Conservation (phyloP, 1,140 invertebrate genomes). For the Brachionus manjavacas region DNA sequence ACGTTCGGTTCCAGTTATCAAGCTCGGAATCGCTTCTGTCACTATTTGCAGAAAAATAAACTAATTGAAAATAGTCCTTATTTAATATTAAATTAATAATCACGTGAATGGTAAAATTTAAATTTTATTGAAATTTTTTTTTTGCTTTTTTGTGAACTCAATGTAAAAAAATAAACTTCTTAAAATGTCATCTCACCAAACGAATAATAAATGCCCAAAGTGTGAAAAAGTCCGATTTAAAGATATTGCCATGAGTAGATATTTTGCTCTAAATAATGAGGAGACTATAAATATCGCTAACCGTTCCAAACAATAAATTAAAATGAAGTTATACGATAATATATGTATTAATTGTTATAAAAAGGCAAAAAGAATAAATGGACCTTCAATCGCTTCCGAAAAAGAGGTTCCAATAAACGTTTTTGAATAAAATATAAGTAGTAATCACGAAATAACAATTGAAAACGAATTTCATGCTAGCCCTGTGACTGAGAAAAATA, state of each 20-base stretch:
- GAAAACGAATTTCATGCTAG: background rate
- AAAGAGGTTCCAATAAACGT: background rate
- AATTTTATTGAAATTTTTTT: background rate
- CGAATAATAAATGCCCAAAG: background rate
- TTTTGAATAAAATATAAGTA: background rate
- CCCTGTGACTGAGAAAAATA: background rate
- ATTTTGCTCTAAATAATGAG: background rate
- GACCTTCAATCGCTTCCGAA: background rate
- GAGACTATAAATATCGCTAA: background rate
- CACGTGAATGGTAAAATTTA: background rate
- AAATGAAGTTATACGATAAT: background rate
- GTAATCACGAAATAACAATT: background rate
- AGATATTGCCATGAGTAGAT: background rate
- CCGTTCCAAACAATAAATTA: background rate
- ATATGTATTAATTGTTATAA: background rate
- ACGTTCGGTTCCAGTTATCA: background rate
- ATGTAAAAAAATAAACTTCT: background rate
- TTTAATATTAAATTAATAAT: background rate
- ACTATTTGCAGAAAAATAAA: background rate
- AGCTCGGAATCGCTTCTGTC: background rate
- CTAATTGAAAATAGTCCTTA: background rate
- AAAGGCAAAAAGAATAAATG: background rate
- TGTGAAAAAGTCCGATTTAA: background rate
- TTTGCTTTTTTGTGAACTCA: background rate
- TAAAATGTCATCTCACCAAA: background rate